Conservation (phyloP, 2,888 invertebrate genomes). For the Drosophila neonasuta region DNA sequence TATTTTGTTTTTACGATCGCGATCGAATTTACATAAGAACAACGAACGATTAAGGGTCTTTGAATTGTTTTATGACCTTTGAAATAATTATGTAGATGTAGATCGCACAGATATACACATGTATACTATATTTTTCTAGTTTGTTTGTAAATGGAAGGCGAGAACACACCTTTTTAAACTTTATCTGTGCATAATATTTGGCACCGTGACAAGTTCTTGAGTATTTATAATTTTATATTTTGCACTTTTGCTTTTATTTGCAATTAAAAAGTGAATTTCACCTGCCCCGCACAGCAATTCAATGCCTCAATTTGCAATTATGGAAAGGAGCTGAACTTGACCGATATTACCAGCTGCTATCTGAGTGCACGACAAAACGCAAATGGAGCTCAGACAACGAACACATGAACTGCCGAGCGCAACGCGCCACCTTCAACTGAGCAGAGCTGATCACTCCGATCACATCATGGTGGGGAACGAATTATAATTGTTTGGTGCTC, state of each 20-base stretch:
- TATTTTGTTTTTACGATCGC: conserved; percentile 7
- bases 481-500: conserved; percentile 3
- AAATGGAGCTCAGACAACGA: conserved; percentile 14
- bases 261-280: conserved; percentile 13
- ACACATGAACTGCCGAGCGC: conserved; percentile 58
- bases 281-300: conserved; percentile 13
- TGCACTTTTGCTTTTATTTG: conserved; percentile 30
- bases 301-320: conserved; percentile 15
- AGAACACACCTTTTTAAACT: conserved; percentile 44
- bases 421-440: conserved; percentile 68
- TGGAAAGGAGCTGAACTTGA: conserved; percentile 69
- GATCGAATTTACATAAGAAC: conserved; percentile 49
- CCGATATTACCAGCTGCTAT: conserved; percentile 64
- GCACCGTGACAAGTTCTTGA: conserved; percentile 61
- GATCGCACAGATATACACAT: background rate
- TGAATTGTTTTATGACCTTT: conserved; percentile 42
- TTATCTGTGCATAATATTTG: conserved; percentile 43
- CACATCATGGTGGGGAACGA: conserved; percentile 11
- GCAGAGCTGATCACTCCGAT: conserved; percentile 13
- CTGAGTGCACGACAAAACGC: background rate
- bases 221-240: conserved; percentile 37
- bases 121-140: conserved; percentile 5
- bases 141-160: conserved; percentile 22
- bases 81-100: conserved; percentile 16
- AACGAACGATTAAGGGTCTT: background rate